Base-by-base conservation (phyloP, 2,888 invertebrate genomes). In the Metalampra italica region DNA sequence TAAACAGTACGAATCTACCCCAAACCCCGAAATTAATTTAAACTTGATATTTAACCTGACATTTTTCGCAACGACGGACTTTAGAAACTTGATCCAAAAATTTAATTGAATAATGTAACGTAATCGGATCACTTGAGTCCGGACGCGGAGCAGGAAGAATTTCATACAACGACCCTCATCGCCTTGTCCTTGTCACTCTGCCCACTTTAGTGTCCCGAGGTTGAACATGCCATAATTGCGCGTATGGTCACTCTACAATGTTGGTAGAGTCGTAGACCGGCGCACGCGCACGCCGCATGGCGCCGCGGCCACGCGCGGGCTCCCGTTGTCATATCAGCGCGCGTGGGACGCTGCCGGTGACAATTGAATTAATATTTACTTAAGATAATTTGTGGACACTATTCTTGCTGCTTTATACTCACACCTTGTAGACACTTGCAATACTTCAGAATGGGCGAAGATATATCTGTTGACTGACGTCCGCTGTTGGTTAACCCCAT, bases 281-380 rank as follows among this genome's bases (percentile, higher is more conserved):
- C 54, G 59, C 59, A 55, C 54, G 58, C 56, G 55, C 67, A 48
- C 65, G 3, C 80, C 74, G 78, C 80, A 56, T 72, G 79, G 52
- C 49, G 66, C 56, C 64, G 14, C 47, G 42, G 43, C 50, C 54
- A 60, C 62, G 57, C 62, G 57, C 64, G 57, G 59, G 57, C 62
- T 56, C 64, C 68, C 62, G 66, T 68, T 68, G 70, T 68, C 64
- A 59, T 52, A 73, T 74, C 71, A 73, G 62, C 72, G 71, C 69
- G 75, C 78, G 80, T 79, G 76, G 79, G 78, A 54, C 51, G 72
- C 43, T 52, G 59, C 57, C 52, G 55, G 66, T 57, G 58, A 68
- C 72, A 73, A 76, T 75, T 74, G 75, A 73, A 75, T 77, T 73
- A 73, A 73, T 70, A 65, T 64, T 30, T 45, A 47, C 42, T 14